Base-by-base conservation (phyloP, 2,797 vertebrate species). In the Harpagifer antarcticus region DNA sequence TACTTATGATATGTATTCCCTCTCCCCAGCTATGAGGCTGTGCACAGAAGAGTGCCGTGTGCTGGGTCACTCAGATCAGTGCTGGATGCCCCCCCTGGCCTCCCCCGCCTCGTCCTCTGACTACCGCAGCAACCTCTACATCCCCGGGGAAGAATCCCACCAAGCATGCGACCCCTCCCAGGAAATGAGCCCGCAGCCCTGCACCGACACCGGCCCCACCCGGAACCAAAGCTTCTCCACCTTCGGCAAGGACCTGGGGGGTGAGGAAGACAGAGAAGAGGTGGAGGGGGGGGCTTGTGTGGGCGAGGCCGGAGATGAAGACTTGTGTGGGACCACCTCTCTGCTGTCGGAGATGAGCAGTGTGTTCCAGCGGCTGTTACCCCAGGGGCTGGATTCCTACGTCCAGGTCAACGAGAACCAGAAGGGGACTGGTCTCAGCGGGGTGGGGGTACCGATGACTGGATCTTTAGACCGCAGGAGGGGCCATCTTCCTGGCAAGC, bases 11-110 rank as follows among this genome's bases (percentile, higher is more conserved):
- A 64, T 69, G 83, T 9, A 77, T 1, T 81, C 13, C 66, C 17
- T 74, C 8, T 68, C 15, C 40, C 0, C 91, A 99, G 98, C 96
- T 0, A 99, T 97, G 97, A 93, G 97, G 68, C 92, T 97, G 19
- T 99, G 98, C 92, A 99, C 98, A 0, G 98, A 99, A 45, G 98
- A 99, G 81, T 99, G 98, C 85, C 92, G 97, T 3, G 96, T 99
- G 50, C 94, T 99, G 55, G 98, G 98, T 4, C 98, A 99, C 86
- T 99, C 98, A 0, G 98, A 99, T 89, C 98, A 99, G 90, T 99
- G 98, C 90, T 99, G 98, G 98, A 99, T 99, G 98, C 98, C 98
- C 0, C 97, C 97, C 0, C 84, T 98, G 83, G 92, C 95, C 14
- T 96, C 96, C 2, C 97, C 96, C 0, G 93, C 90, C 11, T 96